These are phyloP conservation scores for Hemitrygon akajei DNA, from an alignment of 2,797 vertebrate genomes.

Conservation along the genomic window DNA sequence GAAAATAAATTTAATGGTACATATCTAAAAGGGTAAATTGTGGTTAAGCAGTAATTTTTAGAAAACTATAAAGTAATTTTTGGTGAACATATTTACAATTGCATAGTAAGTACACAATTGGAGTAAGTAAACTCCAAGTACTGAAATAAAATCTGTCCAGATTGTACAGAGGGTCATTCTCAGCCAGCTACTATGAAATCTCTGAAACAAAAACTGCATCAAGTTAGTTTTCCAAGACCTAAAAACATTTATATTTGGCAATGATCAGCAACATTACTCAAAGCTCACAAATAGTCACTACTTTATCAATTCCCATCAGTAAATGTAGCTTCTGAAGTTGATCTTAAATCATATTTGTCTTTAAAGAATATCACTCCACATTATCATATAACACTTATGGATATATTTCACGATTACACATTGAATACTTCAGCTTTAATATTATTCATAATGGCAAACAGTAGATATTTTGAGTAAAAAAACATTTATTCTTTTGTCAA, in stretches of 20 bases:
- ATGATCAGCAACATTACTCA: not conserved
- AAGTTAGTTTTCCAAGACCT: not conserved
- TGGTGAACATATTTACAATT: not conserved
- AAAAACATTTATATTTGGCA: not conserved
- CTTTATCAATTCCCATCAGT: not conserved
- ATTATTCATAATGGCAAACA: not conserved
- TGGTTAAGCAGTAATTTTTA: not conserved
- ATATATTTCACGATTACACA: not conserved
- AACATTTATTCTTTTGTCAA: not conserved
- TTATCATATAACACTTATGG: not conserved
- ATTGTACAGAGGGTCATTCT: not conserved
- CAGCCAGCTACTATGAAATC: not conserved
- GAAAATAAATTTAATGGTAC: not conserved
- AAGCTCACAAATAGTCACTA: not conserved
- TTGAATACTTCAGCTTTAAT: not conserved
- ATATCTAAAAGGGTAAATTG: not conserved
- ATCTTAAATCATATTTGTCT: not conserved
- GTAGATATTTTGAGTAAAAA: not conserved
- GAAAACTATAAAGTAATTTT: not conserved
- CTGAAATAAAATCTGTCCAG: not conserved
- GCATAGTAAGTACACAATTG: not conserved
- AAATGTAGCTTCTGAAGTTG: not conserved
- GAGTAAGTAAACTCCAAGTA: not conserved
- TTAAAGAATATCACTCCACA: not conserved
- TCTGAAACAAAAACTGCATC: not conserved